A percentile compares a stretch with the other conserved stretches of the same genome.
Conservation (phyloP, 2,797 vertebrate genomes). For the Sebastiscus tertius region DNA sequence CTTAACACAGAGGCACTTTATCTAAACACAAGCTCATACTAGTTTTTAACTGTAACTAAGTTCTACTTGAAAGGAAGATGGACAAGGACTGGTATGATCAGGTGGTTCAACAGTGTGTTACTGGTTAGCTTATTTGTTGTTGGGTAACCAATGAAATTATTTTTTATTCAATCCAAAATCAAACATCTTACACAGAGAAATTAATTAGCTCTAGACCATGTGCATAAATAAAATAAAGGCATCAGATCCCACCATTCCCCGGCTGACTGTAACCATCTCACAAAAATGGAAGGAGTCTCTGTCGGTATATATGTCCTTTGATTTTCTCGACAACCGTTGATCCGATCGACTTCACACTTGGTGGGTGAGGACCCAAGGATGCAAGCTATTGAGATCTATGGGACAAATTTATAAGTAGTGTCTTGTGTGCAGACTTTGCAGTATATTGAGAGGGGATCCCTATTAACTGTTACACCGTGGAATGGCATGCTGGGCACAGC, state of each 20-base stretch:
- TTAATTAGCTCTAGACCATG: neutral
- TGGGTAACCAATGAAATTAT: neutral
- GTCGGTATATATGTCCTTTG: neutral
- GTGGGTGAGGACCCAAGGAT: neutral
- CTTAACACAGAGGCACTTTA: conserved; percentile 23
- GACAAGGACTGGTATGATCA: neutral
- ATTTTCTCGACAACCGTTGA: neutral
- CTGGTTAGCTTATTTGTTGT: neutral
- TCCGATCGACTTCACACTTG: neutral
- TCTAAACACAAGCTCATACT: conserved; percentile 2
- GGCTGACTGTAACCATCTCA: neutral
- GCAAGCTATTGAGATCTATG: neutral
- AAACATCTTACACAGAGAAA: neutral
- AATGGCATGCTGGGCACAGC: neutral
- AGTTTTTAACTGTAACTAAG: neutral
- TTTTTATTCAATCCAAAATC: conserved; percentile 9
- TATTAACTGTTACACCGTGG: neutral
- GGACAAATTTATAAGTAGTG: neutral
- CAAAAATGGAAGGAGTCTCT: neutral
- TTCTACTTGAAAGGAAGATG: neutral
- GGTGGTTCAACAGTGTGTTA: neutral
- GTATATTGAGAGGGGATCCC: neutral
- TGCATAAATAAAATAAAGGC: conserved; percentile 25
- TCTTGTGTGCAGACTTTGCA: neutral
- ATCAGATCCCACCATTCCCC: neutral